phyloP scores from a whole-genome alignment of 2,888 invertebrate species.

The Polydrusus pterygomalis region DNA sequence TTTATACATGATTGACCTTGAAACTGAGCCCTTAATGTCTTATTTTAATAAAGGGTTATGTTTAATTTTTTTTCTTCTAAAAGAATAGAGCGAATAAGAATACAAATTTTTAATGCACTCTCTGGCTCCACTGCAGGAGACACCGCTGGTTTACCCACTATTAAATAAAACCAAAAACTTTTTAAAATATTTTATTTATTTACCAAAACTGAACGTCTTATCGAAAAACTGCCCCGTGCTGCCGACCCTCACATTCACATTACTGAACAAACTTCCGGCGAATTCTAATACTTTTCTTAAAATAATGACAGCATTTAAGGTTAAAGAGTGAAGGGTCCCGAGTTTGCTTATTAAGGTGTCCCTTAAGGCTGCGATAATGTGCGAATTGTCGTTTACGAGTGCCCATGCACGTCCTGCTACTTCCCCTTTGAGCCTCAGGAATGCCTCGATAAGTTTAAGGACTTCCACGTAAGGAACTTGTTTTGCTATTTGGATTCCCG shows the following conservation, averaged over 20 bases:
- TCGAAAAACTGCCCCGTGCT: not conserved
- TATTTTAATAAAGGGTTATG: no score
- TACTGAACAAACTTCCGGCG: conserved; percentile 42
- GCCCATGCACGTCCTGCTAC: conserved; percentile 38
- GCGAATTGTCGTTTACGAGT: conserved; percentile 47
- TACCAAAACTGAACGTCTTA: not conserved
- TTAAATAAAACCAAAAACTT: no score
- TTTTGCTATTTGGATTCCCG: conserved; percentile 31
- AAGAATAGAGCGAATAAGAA: no score
- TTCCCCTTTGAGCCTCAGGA: conserved; percentile 53
- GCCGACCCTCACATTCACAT: conserved; percentile 8
- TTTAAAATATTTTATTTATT: not conserved
- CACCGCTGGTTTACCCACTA: no score
- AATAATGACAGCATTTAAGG: conserved; percentile 42
- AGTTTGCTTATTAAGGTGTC: conserved; percentile 52
- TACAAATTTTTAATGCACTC: no score
- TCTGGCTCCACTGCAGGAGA: no score
- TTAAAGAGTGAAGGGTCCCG: conserved; percentile 49
- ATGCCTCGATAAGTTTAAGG: conserved; percentile 51
- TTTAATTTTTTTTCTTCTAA: no score
- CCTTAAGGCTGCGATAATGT: conserved; percentile 48
- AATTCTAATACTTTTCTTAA: conserved; percentile 55
- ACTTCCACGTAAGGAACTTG: conserved; percentile 54
- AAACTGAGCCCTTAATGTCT: no score
- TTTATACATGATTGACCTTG: no score